These are phyloP conservation scores for Machimus atricapillus DNA, from an alignment of 2,888 invertebrate species.

Conservation along the genomic window DNA sequence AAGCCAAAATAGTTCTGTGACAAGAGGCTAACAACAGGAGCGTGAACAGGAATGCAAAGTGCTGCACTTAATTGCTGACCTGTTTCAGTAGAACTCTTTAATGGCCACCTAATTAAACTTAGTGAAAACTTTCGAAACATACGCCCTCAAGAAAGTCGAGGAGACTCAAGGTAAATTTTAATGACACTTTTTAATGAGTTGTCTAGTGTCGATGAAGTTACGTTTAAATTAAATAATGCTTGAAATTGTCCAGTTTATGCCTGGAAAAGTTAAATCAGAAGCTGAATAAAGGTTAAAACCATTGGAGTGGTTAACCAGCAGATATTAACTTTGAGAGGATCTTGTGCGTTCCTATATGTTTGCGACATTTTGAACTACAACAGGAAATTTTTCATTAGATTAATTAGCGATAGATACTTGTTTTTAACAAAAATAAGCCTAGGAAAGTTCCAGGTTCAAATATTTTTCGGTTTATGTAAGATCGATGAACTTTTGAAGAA, in stretches of 20 bases:
- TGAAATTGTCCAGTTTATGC: neutral
- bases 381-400: too few species aligned
- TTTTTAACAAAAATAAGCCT: too few species aligned
- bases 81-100: neutral
- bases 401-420: too few species aligned
- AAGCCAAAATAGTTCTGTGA: neutral
- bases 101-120: slow-evolving; percentile 13
- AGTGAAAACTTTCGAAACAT: slow-evolving; percentile 6
- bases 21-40: neutral
- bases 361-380: too few species aligned
- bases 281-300: neutral
- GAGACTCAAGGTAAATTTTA: neutral
- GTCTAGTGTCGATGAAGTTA: neutral
- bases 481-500: too few species aligned
- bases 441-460: too few species aligned
- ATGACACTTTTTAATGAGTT: slow-evolving; percentile 19
- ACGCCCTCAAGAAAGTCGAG: neutral
- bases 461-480: too few species aligned
- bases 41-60: neutral
- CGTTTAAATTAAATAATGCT: neutral
- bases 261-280: neutral
- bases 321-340: neutral
- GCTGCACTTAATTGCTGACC: slow-evolving; percentile 21
- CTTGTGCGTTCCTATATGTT: neutral
- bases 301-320: neutral